Conservation (phyloP, 2,797 vertebrate genomes). For the Zalophus californianus region DNA sequence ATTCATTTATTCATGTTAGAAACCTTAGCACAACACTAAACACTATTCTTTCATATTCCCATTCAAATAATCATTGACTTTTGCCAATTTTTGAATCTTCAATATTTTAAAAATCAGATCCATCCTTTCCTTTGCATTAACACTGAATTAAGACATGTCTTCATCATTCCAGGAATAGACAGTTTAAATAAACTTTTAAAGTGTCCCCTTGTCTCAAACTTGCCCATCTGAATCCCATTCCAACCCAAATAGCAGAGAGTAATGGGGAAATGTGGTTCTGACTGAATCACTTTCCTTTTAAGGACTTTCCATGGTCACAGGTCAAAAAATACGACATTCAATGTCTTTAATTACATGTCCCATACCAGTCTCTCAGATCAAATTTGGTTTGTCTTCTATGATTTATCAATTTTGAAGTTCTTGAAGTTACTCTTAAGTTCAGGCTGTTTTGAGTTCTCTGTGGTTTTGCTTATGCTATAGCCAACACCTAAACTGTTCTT, state of each 20-base stretch:
- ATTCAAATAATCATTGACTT: neutral
- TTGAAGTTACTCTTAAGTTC: neutral
- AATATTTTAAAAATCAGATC: neutral
- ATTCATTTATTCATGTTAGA: neutral
- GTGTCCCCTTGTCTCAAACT: neutral
- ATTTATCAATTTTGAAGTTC: neutral
- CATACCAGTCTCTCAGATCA: rapidly evolving
- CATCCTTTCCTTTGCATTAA: neutral
- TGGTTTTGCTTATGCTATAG: neutral
- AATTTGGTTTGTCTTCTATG: neutral
- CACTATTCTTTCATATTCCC: neutral
- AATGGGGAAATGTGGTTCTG: neutral
- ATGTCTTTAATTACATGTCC: neutral
- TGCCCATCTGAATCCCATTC: neutral
- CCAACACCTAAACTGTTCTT: neutral
- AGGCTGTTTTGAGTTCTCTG: neutral
- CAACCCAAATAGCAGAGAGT: neutral
- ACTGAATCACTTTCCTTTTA: neutral
- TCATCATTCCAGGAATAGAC: neutral
- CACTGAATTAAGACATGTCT: neutral
- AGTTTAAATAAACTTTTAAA: neutral
- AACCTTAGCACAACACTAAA: neutral
- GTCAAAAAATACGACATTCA: neutral
- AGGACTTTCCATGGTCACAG: neutral
- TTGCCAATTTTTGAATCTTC: neutral